Evolutionary conservation across 2,888 invertebrate genomes (phyloP).

Genomic region (Boloria selene): DNA sequence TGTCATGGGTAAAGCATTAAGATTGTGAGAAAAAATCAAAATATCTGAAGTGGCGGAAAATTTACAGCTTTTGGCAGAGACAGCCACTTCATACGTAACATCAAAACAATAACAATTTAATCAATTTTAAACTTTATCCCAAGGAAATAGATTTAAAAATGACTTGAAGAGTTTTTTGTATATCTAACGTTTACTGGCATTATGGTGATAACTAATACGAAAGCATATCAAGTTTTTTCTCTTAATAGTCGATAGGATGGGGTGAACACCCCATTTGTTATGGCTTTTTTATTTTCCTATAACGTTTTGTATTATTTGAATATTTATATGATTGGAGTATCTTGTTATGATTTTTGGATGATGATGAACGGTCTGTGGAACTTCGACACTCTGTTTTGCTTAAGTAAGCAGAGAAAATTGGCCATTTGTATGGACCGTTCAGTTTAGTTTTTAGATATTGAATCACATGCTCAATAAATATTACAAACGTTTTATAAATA

Average conservation of each 20-base stretch:
- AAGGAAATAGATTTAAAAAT: conserved; percentile 5
- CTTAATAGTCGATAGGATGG: conserved; percentile 51
- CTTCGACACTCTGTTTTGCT: no score
- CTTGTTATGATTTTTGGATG: neutral
- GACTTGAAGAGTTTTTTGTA: neutral
- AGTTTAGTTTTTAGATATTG: no score
- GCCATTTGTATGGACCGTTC: no score
- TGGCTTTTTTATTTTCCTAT: conserved; percentile 48
- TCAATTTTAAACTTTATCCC: neutral
- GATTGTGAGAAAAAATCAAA: conserved; percentile 15
- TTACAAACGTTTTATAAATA: no score
- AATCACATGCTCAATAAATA: no score
- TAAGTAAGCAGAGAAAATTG: no score
- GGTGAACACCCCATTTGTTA: conserved; percentile 51
- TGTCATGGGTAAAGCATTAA: neutral
- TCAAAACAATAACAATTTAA: conserved; percentile 49
- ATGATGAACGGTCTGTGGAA: no score
- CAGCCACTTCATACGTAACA: conserved; percentile 59
- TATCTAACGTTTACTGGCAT: conserved; percentile 42
- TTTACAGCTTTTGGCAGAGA: conserved; percentile 59
- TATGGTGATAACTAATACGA: conserved; percentile 67
- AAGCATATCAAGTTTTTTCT: conserved; percentile 54
- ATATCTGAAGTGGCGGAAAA: conserved; percentile 52
- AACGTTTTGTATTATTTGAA: conserved; percentile 31
- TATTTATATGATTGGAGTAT: neutral